These are phyloP conservation scores for Leguminivora glycinivorella DNA, from an alignment of 1,140 invertebrate species.

Conservation along the genomic window DNA sequence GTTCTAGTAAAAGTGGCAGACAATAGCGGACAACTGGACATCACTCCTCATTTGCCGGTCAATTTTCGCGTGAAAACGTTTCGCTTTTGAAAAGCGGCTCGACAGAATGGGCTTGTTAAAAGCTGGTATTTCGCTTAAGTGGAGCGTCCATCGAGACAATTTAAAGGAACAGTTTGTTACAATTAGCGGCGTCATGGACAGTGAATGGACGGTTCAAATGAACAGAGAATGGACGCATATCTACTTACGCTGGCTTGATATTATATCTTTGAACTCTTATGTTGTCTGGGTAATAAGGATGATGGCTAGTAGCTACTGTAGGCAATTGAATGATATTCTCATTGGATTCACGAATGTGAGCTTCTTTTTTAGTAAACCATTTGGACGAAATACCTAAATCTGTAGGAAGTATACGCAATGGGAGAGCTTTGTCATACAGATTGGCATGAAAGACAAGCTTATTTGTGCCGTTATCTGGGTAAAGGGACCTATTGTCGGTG, in stretches of 20 bases:
- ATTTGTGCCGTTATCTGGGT: too few relatives aligned
- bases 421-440: not conserved
- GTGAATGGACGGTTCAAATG: slow-evolving; percentile 43
- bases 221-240: slow-evolving; percentile 27
- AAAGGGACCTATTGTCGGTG: too few relatives aligned
- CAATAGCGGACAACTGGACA: slow-evolving; percentile 5
- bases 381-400: not conserved
- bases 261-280: not conserved
- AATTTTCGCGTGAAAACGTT: slow-evolving; percentile 7
- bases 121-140: slow-evolving; percentile 45
- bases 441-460: not conserved
- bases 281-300: not conserved
- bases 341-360: not conserved
- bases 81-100: slow-evolving; percentile 2
- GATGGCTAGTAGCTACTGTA: not conserved
- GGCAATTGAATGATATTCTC: not conserved
- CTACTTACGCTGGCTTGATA: not conserved
- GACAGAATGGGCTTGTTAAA: slow-evolving; percentile 1
- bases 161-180: slow-evolving; percentile 56
- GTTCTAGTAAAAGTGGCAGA: not conserved
- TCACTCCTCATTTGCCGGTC: slow-evolving; percentile 6
- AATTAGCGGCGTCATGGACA: slow-evolving; percentile 58
- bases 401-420: not conserved
- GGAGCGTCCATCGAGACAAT: slow-evolving; percentile 51
- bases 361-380: not conserved